Evolutionary conservation across 2,797 vertebrate genomes (phyloP).

Genomic region (Gadopsis bispinosus): DNA sequence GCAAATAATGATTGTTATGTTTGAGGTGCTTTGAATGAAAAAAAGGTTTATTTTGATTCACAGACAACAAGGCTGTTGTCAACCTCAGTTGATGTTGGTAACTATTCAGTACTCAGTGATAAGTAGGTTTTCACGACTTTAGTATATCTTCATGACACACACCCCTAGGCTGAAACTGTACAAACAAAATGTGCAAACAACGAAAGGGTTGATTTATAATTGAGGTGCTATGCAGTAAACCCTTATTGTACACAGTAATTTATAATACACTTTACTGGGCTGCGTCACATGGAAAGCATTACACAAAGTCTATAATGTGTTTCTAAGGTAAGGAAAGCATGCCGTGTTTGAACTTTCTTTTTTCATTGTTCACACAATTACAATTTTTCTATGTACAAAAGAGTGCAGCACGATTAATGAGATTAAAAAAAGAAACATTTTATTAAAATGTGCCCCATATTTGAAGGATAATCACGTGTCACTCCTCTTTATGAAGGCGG

Average conservation of each 20-base stretch:
- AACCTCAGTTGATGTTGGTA: too few species aligned
- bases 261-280: neutral
- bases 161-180: too few species aligned
- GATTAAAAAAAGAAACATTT: neutral
- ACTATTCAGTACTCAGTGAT: too few species aligned
- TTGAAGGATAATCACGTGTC: too few species aligned
- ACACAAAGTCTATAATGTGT: too few species aligned
- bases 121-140: too few species aligned
- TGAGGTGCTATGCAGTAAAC: neutral
- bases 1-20: neutral
- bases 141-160: too few species aligned
- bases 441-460: neutral
- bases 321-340: neutral
- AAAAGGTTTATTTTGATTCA: neutral
- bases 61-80: too few species aligned
- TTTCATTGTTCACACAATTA: neutral
- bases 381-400: neutral
- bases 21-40: neutral
- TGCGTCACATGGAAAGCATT: neutral
- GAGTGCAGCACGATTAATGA: neutral
- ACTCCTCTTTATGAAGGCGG: neutral
- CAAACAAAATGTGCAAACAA: too few species aligned
- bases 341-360: neutral
- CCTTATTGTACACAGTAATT: neutral
- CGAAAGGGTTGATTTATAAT: too few species aligned